These are phyloP conservation scores for Mustelus asterias DNA, from an alignment of 2,113 vertebrate genomes.

Conservation along the genomic window DNA sequence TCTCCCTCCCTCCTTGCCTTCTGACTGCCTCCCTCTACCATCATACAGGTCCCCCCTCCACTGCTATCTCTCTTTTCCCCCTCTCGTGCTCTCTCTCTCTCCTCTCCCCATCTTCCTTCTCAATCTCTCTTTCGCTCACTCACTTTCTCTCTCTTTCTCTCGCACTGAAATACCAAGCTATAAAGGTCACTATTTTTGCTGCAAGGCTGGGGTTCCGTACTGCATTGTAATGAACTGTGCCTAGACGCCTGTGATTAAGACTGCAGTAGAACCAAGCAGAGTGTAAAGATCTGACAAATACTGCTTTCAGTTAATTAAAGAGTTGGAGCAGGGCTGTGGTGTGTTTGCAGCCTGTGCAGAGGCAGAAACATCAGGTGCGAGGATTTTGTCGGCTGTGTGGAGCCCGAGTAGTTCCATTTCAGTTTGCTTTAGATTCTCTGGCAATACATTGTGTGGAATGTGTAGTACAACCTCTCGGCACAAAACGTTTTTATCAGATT, in stretches of 20 bases:
- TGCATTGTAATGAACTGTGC: constrained; percentile 20
- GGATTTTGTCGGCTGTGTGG: background rate
- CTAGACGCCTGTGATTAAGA: background rate
- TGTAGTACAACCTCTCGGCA: background rate
- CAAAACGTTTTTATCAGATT: background rate
- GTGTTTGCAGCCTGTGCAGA: background rate
- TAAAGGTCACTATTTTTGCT: constrained; percentile 28
- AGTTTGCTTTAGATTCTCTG: background rate
- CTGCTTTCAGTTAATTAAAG: background rate
- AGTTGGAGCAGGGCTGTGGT: background rate
- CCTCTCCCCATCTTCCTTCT: no score
- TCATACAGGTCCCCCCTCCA: no score
- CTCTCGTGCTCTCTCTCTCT: no score
- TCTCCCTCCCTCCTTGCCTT: background rate
- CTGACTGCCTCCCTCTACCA: background rate
- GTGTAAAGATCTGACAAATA: background rate
- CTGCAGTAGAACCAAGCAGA: background rate
- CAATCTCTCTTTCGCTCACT: background rate
- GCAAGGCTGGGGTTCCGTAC: background rate
- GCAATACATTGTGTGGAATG: background rate
- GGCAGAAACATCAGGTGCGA: background rate
- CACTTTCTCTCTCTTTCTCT: background rate
- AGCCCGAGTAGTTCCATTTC: no score
- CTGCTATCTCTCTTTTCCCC: background rate
- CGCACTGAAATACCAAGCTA: background rate